These are phyloP conservation scores for Motacilla tschutschensis DNA, from an alignment of 2,113 vertebrate species.

Conservation along the genomic window DNA sequence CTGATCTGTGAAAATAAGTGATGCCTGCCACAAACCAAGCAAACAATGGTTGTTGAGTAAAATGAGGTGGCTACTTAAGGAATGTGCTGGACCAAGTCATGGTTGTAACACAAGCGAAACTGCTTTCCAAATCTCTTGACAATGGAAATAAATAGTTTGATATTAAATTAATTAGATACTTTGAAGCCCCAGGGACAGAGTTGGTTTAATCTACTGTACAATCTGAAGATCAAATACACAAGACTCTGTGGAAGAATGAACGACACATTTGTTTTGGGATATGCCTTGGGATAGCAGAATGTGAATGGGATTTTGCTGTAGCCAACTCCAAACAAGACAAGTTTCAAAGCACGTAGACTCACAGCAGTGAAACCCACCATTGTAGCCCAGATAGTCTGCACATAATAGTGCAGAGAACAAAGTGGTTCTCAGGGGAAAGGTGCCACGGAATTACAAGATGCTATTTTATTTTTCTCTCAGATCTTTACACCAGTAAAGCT, in stretches of 20 bases:
- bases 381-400: not conserved
- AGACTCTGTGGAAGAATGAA: not conserved
- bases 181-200: not conserved
- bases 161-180: not conserved
- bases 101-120: not conserved
- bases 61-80: not conserved
- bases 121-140: not conserved
- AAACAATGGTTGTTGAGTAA: not conserved
- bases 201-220: not conserved
- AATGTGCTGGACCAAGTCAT: not conserved
- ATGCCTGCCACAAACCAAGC: not conserved
- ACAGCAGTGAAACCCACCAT: accelerated
- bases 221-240: not conserved
- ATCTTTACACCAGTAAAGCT: not conserved
- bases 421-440: not conserved
- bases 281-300: not conserved
- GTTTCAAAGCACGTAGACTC: not conserved
- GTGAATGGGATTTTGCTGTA: not conserved
- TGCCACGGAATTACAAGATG: not conserved
- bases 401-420: not conserved
- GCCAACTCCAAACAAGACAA: not conserved
- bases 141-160: not conserved
- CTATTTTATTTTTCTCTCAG: not conserved
- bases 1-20: not conserved
- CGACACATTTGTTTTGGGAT: not conserved